A percentile compares a stretch with the other conserved stretches of the same genome.
Conservation (phyloP, 2,888 invertebrate genomes). For the Rosalia funebris region DNA sequence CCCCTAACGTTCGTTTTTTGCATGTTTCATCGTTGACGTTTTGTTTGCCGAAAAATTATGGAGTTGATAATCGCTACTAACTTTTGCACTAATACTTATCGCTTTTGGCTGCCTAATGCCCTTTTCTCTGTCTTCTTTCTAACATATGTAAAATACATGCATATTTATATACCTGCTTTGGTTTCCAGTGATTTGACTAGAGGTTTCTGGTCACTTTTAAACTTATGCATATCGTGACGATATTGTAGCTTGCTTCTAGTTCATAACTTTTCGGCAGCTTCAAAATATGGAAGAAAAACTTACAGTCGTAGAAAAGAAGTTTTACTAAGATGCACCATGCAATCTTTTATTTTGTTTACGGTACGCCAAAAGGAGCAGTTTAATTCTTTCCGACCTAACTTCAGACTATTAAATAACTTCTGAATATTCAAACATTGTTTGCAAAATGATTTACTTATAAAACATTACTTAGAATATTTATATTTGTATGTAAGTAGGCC, state of each 20-base stretch:
- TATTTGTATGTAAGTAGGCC: too few species aligned
- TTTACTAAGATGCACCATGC: too few species aligned
- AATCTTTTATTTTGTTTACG: too few species aligned
- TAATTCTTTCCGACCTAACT: too few species aligned
- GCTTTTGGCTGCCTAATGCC: constrained; percentile 27
- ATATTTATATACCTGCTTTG: background rate
- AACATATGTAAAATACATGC: background rate
- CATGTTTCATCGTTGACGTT: constrained; percentile 19
- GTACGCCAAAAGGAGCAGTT: too few species aligned
- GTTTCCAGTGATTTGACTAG: background rate
- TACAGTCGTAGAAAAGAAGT: too few species aligned
- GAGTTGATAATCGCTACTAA: constrained; percentile 57
- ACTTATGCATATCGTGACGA: background rate
- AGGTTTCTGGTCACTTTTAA: background rate
- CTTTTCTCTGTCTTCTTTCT: background rate
- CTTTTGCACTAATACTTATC: constrained; percentile 32
- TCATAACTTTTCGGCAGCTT: constrained; percentile 32
- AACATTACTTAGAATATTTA: too few species aligned
- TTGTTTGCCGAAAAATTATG: constrained; percentile 47
- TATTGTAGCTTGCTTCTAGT: background rate
- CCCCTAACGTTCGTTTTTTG: constrained; percentile 14
- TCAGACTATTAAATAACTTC: too few species aligned
- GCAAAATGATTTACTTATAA: too few species aligned
- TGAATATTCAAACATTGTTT: too few species aligned
- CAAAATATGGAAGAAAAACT: too few species aligned